Conservation (phyloP, 1,140 invertebrate species). For the Papilio machaon region DNA sequence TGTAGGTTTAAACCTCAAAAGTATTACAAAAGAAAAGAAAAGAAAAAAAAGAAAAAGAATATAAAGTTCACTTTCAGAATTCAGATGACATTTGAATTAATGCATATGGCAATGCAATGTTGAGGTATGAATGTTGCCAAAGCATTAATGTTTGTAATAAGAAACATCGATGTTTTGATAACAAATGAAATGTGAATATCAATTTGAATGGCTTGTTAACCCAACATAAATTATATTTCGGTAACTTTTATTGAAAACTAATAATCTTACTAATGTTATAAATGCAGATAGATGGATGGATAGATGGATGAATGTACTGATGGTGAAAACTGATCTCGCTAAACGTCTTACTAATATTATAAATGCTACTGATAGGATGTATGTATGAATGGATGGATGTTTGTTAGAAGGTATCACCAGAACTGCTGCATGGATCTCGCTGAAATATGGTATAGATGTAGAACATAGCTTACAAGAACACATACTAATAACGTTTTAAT, state of each 20-base stretch:
- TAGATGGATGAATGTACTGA: too few relatives aligned
- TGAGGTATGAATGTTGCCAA: constrained; percentile 33
- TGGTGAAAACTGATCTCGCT: too few relatives aligned
- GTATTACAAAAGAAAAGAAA: neutral
- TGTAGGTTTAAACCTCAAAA: neutral
- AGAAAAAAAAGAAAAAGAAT: neutral
- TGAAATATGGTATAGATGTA: too few relatives aligned
- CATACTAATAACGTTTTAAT: too few relatives aligned
- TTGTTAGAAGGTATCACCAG: too few relatives aligned
- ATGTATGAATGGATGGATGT: too few relatives aligned
- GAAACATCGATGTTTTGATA: constrained; percentile 23
- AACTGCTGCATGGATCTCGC: too few relatives aligned
- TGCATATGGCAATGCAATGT: constrained; percentile 2
- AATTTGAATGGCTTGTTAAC: constrained; percentile 20
- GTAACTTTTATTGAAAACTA: neutral
- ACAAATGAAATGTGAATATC: constrained; percentile 20
- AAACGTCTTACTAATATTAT: too few relatives aligned
- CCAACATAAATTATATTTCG: constrained; percentile 21
- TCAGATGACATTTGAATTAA: constrained; percentile 1
- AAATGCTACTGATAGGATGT: too few relatives aligned
- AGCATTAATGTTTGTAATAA: constrained; percentile 24
- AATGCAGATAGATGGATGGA: too few relatives aligned
- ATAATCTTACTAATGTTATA: neutral
- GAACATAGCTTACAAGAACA: too few relatives aligned
- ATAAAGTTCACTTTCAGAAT: neutral